Conservation (phyloP, 2,888 invertebrate genomes). For the Phasia obesa region DNA sequence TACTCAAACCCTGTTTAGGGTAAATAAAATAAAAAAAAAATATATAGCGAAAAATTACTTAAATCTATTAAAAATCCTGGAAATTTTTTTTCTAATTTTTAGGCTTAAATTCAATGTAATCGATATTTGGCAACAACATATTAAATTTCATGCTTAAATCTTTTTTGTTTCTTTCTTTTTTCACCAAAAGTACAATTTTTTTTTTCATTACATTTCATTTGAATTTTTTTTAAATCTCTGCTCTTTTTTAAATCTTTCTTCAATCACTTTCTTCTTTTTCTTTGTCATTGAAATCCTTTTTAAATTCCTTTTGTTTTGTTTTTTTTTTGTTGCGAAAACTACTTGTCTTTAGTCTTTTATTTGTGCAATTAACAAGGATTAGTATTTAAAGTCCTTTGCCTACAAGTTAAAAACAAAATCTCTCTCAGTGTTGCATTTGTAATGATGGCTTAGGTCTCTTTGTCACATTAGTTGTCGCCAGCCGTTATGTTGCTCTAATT, state of each 20-base stretch:
- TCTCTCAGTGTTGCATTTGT: background rate
- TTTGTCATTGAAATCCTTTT: conserved; percentile 18
- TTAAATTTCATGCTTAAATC: background rate
- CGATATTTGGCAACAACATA: conserved; percentile 7
- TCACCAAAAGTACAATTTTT: background rate
- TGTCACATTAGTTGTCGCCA: conserved; percentile 46
- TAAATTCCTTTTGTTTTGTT: conserved; percentile 2
- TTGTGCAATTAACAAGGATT: conserved; percentile 46
- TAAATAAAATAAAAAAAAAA: background rate
- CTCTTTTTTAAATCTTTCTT: background rate
- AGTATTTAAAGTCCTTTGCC: conserved; percentile 3
- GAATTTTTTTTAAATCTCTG: background rate
- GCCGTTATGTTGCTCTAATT: conserved; percentile 60
- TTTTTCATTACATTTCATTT: background rate
- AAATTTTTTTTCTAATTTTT: background rate
- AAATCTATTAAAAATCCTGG: background rate
- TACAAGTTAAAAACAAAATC: background rate
- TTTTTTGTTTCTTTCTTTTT: background rate
- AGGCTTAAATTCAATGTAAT: background rate
- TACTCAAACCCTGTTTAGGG: background rate
- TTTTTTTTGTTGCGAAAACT: background rate
- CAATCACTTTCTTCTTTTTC: background rate
- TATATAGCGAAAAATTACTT: background rate
- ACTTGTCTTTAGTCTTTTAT: conserved; percentile 22
- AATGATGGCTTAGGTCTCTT: conserved; percentile 6